phyloP scores from a whole-genome alignment of 2,113 vertebrate genomes.

The Gymnocephalus cernua region DNA sequence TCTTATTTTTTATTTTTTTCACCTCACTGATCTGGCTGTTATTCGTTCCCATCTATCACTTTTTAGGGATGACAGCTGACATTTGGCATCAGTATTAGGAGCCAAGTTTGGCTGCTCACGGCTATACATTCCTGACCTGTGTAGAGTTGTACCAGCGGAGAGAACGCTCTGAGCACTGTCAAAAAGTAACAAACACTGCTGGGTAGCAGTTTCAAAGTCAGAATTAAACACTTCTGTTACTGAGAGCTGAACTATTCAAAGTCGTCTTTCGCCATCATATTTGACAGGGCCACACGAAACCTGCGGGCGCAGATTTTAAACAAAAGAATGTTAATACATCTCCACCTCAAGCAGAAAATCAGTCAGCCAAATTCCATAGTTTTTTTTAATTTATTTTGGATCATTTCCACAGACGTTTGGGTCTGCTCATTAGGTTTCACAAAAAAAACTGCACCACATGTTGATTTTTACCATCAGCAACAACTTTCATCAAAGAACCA shows the following conservation, averaged over 20 bases:
- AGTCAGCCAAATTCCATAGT: no score
- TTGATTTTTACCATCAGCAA: neutral
- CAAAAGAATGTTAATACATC: no score
- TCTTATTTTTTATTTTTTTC: neutral
- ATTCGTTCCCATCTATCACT: constrained; percentile 38
- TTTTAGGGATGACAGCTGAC: constrained; percentile 58
- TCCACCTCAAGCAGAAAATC: no score
- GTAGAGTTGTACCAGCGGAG: constrained; percentile 41
- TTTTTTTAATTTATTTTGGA: no score
- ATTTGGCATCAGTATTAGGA: constrained; percentile 41
- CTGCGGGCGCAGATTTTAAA: no score
- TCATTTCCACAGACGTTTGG: no score
- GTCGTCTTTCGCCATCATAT: neutral
- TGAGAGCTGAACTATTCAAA: neutral
- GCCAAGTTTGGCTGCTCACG: constrained; percentile 59
- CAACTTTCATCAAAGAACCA: neutral
- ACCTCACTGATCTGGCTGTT: constrained; percentile 23
- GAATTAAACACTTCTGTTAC: neutral
- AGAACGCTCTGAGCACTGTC: neutral
- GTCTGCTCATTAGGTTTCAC: no score
- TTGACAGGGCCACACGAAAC: no score
- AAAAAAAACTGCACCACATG: neutral
- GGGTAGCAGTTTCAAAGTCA: neutral
- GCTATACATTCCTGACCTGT: constrained; percentile 75
- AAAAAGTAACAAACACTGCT: neutral